These are phyloP conservation scores for Gambusia yucatana DNA, from an alignment of 2,797 vertebrate genomes.

Conservation along the genomic window DNA sequence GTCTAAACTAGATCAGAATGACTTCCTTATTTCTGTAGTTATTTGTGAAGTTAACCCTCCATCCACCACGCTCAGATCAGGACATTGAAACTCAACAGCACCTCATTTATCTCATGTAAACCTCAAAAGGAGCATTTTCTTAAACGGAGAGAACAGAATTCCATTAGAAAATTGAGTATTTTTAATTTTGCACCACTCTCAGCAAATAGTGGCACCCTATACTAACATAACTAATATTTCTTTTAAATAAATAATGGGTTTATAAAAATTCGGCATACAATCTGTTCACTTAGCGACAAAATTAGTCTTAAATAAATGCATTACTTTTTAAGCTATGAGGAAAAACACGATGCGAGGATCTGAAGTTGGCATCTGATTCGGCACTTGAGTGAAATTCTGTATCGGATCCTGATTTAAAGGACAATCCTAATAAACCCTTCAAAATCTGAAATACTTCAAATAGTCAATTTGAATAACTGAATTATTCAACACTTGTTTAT, in stretches of 20 bases:
- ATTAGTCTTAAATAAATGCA: neutral
- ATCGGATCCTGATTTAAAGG: neutral
- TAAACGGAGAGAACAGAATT: constrained; percentile 4
- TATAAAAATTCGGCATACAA: neutral
- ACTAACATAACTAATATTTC: fast-evolving
- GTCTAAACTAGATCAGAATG: constrained; percentile 66
- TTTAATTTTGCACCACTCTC: constrained; percentile 6
- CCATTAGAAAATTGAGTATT: neutral
- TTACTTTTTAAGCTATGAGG: neutral
- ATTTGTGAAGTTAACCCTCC: constrained; percentile 29
- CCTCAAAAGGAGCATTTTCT: neutral
- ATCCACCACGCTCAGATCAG: neutral
- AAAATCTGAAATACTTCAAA: neutral
- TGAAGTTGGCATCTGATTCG: neutral
- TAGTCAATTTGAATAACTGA: neutral
- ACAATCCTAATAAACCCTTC: neutral
- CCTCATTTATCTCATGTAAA: neutral
- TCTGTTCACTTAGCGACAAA: neutral
- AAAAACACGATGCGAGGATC: neutral
- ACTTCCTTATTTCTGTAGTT: constrained; percentile 62
- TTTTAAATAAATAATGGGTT: fast-evolving
- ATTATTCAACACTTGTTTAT: neutral
- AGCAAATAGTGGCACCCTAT: fast-evolving
- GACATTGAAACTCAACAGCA: neutral
- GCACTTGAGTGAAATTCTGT: neutral